These are phyloP conservation scores for Girardinichthys multiradiatus DNA, from an alignment of 2,113 vertebrate genomes.

Conservation along the genomic window DNA sequence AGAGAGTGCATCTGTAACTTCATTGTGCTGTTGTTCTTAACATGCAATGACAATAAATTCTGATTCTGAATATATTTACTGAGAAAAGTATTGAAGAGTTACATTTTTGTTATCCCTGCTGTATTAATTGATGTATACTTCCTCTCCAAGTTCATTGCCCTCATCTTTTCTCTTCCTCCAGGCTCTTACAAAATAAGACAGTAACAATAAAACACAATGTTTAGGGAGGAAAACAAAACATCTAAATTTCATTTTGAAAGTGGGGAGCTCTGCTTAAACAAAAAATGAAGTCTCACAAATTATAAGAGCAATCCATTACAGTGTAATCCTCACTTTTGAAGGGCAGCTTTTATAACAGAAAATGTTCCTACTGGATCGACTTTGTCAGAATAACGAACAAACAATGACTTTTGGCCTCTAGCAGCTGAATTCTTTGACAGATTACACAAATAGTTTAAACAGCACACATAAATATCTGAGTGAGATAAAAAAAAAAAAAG, in stretches of 20 bases:
- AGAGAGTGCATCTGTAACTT: no score
- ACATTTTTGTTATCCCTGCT: background rate
- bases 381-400: conserved; percentile 25
- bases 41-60: no score
- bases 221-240: background rate
- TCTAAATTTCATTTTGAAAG: conserved; percentile 7
- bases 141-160: conserved; percentile 15
- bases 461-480: conserved; percentile 46
- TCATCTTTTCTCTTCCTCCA: conserved; percentile 6
- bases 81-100: background rate
- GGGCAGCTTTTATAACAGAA: conserved; percentile 19
- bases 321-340: conserved; percentile 9
- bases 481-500: conserved; percentile 58
- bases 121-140: conserved; percentile 5
- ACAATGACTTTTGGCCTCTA: conserved; percentile 41
- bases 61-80: background rate
- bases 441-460: conserved; percentile 57
- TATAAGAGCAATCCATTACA: conserved; percentile 6
- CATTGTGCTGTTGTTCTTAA: no score
- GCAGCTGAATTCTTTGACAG: conserved; percentile 51
- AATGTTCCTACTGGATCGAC: conserved; percentile 10
- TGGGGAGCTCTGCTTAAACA: conserved; percentile 1
- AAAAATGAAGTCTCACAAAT: conserved; percentile 18
- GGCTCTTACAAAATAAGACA: background rate
- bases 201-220: background rate